Conservation (phyloP, 1,140 invertebrate species). For the Trichonephila clavipes region DNA sequence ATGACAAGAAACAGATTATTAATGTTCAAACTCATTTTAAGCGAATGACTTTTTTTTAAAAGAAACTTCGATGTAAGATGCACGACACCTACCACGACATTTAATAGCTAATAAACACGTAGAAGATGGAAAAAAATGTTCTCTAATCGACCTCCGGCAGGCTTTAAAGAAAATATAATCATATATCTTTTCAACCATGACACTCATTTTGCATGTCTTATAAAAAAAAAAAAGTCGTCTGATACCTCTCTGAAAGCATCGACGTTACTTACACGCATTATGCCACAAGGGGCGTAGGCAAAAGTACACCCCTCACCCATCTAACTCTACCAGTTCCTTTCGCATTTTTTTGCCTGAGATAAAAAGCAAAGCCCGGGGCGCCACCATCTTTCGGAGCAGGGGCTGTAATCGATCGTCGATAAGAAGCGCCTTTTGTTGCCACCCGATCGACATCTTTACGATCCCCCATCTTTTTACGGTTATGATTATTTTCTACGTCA, state of each 20-base stretch:
- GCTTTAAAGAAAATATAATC: slow-evolving; percentile 10
- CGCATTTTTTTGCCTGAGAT: neutral
- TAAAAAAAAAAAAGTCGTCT: neutral
- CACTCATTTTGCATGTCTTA: slow-evolving; percentile 13
- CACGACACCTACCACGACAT: neutral
- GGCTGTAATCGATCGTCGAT: neutral
- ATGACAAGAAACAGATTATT: no score
- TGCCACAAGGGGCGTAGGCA: neutral
- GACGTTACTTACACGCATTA: neutral
- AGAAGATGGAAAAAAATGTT: neutral
- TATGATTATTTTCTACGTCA: neutral
- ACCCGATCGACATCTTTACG: slow-evolving; percentile 25
- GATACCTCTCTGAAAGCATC: neutral
- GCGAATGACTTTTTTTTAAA: no score
- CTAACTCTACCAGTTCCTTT: neutral
- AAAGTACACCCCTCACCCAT: neutral
- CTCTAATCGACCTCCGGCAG: neutral
- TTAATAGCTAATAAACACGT: neutral
- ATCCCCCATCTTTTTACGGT: neutral
- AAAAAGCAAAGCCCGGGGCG: neutral
- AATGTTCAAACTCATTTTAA: no score
- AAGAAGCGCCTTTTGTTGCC: neutral
- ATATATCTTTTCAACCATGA: slow-evolving; percentile 6
- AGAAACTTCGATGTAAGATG: no score
- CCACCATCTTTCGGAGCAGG: neutral